Conservation (phyloP, 2,113 vertebrate genomes). For the Lathamus discolor region DNA sequence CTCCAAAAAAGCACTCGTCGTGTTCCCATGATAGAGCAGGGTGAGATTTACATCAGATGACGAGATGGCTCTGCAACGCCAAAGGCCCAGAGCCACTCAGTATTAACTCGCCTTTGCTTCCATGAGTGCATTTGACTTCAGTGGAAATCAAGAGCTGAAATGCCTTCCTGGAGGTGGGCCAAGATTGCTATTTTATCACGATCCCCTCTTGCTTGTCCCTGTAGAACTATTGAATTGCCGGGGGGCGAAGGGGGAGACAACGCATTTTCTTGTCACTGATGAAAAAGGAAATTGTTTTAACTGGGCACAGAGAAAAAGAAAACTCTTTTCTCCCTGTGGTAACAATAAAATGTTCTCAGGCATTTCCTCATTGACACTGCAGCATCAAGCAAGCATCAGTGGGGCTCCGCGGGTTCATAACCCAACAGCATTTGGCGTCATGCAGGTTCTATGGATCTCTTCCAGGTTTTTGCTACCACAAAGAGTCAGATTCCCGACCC, state of each 20-base stretch:
- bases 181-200: background rate
- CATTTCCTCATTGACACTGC: slow-evolving; percentile 3
- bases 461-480: slow-evolving; percentile 5
- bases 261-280: background rate
- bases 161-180: background rate
- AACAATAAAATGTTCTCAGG: slow-evolving; percentile 39
- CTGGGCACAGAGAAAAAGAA: background rate
- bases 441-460: background rate
- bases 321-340: background rate
- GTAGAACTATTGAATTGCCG: background rate
- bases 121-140: background rate
- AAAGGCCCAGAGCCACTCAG: background rate
- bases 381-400: background rate
- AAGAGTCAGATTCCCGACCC: background rate
- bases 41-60: background rate
- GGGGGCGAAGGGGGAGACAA: background rate
- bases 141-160: slow-evolving; percentile 16
- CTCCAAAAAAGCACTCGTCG: background rate
- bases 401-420: slow-evolving; percentile 3
- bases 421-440: background rate
- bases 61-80: background rate
- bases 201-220: background rate
- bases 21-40: background rate
- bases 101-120: background rate
- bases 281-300: slow-evolving; percentile 26